A percentile compares a stretch with the other conserved stretches of the same genome.
These are phyloP conservation scores for Etheostoma spectabile DNA, from an alignment of 2,113 vertebrate species.

Conservation along the genomic window DNA sequence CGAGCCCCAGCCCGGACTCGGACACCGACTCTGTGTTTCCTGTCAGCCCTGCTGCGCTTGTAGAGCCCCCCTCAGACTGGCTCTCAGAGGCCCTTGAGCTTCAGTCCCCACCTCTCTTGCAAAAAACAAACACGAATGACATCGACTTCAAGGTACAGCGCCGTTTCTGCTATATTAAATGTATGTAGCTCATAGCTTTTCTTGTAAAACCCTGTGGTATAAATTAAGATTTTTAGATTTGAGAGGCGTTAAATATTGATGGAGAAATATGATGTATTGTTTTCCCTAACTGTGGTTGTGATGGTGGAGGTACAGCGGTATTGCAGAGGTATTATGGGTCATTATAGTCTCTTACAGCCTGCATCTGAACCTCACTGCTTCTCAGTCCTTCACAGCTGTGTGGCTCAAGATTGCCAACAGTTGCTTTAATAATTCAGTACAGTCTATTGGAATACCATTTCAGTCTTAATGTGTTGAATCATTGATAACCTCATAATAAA, in stretches of 20 bases:
- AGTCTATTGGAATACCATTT: slow-evolving; percentile 71
- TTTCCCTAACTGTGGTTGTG: slow-evolving; percentile 6
- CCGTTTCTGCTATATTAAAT: background rate
- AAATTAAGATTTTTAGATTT: slow-evolving; percentile 3
- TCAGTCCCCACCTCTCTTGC: slow-evolving; percentile 24
- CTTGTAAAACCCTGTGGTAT: background rate
- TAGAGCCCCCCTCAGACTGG: slow-evolving; percentile 18
- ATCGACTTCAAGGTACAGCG: slow-evolving; percentile 69
- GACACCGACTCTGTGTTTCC: slow-evolving; percentile 56
- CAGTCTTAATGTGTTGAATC: slow-evolving; percentile 75
- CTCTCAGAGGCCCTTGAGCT: slow-evolving; percentile 6
- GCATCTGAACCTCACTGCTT: background rate
- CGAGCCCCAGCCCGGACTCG: slow-evolving; percentile 14
- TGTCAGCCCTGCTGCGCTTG: slow-evolving; percentile 7
- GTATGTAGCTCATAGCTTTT: background rate
- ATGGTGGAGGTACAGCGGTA: slow-evolving; percentile 5
- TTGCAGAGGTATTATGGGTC: slow-evolving; percentile 15
- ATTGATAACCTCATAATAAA: slow-evolving; percentile 79
- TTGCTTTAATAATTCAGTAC: slow-evolving; percentile 78
- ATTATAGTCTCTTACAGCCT: background rate
- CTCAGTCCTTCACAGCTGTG: slow-evolving; percentile 43
- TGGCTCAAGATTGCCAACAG: slow-evolving; percentile 38
- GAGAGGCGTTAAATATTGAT: slow-evolving; percentile 48
- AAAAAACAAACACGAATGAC: slow-evolving; percentile 20
- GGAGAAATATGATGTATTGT: slow-evolving; percentile 23